These are phyloP conservation scores for Ciconia boyciana DNA, from an alignment of 2,113 vertebrate species.

Conservation along the genomic window DNA sequence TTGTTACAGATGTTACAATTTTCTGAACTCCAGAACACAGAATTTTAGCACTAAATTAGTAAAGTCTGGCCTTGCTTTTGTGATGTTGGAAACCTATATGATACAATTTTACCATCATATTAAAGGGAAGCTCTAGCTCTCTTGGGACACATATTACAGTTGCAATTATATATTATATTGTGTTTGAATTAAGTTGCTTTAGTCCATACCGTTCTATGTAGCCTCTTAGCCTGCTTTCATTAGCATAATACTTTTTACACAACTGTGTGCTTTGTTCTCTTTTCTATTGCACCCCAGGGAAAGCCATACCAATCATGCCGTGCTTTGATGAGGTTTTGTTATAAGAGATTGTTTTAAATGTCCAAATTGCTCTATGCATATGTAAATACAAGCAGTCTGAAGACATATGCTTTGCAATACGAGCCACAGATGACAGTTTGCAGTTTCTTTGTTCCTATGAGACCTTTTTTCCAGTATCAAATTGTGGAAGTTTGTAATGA, in stretches of 20 bases:
- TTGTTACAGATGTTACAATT: neutral
- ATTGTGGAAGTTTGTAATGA: neutral
- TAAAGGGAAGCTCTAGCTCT: neutral
- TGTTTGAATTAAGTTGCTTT: neutral
- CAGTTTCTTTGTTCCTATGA: neutral
- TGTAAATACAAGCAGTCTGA: neutral
- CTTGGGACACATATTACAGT: neutral
- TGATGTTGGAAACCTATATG: neutral
- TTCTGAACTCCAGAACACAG: neutral
- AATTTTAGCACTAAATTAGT: neutral
- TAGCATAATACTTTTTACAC: neutral
- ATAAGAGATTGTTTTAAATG: neutral
- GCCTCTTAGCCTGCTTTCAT: neutral
- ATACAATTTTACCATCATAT: neutral
- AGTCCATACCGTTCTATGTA: neutral
- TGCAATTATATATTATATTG: neutral
- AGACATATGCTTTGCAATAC: neutral
- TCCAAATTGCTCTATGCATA: neutral
- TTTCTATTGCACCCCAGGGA: neutral
- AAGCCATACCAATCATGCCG: neutral
- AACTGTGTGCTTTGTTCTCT: neutral
- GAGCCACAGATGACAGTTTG: neutral
- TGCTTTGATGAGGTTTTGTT: neutral
- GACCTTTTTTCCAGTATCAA: neutral
- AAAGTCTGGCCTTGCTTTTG: neutral